Conservation (phyloP, 1,140 invertebrate genomes). For the Amyelois transitella region DNA sequence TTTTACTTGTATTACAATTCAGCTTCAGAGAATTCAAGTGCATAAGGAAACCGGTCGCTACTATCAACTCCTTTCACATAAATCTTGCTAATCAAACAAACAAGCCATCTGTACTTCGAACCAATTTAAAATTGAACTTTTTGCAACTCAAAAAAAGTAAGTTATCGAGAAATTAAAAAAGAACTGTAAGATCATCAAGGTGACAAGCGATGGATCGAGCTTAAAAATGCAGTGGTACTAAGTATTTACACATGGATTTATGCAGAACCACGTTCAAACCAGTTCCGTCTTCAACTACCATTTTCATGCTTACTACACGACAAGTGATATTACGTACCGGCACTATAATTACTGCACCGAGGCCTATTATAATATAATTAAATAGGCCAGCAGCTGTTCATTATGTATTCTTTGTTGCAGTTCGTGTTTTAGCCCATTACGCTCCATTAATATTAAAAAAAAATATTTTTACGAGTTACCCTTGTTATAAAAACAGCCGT, state of each 20-base stretch:
- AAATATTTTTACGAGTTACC: background rate
- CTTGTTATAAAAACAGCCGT: no score
- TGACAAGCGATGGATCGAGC: background rate
- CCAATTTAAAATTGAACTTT: background rate
- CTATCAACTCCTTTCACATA: background rate
- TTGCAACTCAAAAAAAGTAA: background rate
- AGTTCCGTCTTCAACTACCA: background rate
- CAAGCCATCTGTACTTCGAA: background rate
- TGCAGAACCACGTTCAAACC: background rate
- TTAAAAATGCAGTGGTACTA: background rate
- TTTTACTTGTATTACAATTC: background rate
- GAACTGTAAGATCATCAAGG: background rate
- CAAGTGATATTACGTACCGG: background rate
- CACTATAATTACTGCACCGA: constrained; percentile 4
- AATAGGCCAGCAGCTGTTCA: constrained; percentile 6
- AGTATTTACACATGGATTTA: background rate
- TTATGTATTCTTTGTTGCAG: background rate
- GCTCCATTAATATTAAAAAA: background rate
- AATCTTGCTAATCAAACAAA: background rate
- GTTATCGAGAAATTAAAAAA: background rate
- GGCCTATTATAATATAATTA: constrained; percentile 11
- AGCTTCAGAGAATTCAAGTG: background rate
- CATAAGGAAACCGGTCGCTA: no score
- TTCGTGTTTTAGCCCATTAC: background rate
- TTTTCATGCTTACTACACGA: background rate